Conservation (phyloP, 2,113 vertebrate species). For the Arothron firmamentum region DNA sequence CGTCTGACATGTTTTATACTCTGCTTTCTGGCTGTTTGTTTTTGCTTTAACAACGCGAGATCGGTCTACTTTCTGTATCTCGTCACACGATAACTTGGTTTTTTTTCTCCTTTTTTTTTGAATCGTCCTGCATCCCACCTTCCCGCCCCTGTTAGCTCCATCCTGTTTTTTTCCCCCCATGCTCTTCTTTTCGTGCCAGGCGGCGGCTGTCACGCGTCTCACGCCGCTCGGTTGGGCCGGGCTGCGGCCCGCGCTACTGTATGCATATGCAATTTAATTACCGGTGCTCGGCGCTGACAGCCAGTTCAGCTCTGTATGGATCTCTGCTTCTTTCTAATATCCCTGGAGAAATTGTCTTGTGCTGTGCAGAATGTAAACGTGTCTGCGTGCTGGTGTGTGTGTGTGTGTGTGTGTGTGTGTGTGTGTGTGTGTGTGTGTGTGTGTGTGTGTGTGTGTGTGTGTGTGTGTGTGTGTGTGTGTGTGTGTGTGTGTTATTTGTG, state of each 20-base stretch:
- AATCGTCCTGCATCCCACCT: constrained; percentile 3
- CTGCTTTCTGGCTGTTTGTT: constrained; percentile 11
- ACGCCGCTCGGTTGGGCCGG: constrained; percentile 38
- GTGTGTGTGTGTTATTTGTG: no score
- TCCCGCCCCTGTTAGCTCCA: constrained; percentile 10
- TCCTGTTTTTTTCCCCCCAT: constrained; percentile 11
- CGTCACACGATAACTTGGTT: constrained; percentile 1
- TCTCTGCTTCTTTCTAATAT: constrained; percentile 47
- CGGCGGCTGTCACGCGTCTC: constrained; percentile 41
- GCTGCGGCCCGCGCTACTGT: constrained; percentile 51
- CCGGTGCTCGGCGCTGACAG: constrained; percentile 55
- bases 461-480: no score
- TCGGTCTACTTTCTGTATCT: constrained; percentile 21
- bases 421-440: no score
- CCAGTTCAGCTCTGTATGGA: constrained; percentile 45
- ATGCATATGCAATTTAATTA: constrained; percentile 68
- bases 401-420: constrained; percentile 6
- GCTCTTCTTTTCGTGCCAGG: constrained; percentile 29
- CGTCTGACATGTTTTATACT: constrained; percentile 6
- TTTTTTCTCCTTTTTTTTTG: not conserved
- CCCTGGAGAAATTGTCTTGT: constrained; percentile 47
- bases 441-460: no score
- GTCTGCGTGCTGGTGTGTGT: not conserved
- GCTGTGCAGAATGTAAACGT: constrained; percentile 31
- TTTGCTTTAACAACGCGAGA: constrained; percentile 28